Conservation (phyloP, 2,113 vertebrate species). For the Campylorhamphus procurvoides region DNA sequence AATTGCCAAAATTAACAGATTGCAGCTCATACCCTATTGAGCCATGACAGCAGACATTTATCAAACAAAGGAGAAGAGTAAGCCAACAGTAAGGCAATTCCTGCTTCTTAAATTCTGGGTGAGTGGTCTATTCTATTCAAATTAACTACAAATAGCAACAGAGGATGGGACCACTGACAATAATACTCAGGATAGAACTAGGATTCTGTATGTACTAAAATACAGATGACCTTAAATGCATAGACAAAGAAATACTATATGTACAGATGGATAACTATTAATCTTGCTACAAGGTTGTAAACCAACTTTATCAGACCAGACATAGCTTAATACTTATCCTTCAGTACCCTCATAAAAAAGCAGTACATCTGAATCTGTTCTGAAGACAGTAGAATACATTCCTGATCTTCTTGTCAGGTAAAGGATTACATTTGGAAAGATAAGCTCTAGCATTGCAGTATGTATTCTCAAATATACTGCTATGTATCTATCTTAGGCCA, state of each 20-base stretch:
- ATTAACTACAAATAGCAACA: slow-evolving; percentile 53
- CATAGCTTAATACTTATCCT: not conserved
- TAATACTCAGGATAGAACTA: not conserved
- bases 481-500: not conserved
- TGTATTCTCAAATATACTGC: not conserved
- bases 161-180: not conserved
- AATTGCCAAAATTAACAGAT: slow-evolving; percentile 69
- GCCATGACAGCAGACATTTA: slow-evolving; percentile 70
- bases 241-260: not conserved
- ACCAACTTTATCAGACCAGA: not conserved
- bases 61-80: slow-evolving; percentile 66
- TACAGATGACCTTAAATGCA: slow-evolving; percentile 1
- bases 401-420: not conserved
- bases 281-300: not conserved
- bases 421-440: slow-evolving; percentile 40
- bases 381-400: not conserved
- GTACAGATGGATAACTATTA: slow-evolving; percentile 38
- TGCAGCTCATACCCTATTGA: slow-evolving; percentile 65
- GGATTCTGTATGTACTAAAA: not conserved
- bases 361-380: slow-evolving; percentile 17
- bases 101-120: slow-evolving; percentile 28
- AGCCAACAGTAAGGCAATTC: slow-evolving; percentile 38
- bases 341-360: not conserved
- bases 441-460: not conserved
- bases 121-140: slow-evolving; percentile 36